phyloP scores from a whole-genome alignment of 2,888 invertebrate species.

The Melanotus villosus region DNA sequence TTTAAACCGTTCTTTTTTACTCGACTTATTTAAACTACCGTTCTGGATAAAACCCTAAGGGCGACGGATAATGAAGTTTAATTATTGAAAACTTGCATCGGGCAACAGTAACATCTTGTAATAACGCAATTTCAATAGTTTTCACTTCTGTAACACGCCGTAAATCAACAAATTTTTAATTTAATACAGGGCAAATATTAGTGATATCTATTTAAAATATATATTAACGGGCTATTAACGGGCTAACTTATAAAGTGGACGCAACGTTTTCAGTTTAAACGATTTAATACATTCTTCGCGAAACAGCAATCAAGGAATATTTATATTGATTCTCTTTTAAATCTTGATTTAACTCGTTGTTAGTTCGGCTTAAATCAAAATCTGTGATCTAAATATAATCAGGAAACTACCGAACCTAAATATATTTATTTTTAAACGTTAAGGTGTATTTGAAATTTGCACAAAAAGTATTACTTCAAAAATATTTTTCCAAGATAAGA shows the following conservation, averaged over 20 bases:
- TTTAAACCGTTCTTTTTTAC: neutral
- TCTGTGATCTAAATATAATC: conserved; percentile 60
- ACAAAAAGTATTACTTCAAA: conserved; percentile 31
- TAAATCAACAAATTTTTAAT: conserved; percentile 13
- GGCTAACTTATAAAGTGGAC: conserved; percentile 40
- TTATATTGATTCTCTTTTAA: neutral
- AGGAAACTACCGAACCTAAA: conserved; percentile 35
- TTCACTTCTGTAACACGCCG: conserved; percentile 6
- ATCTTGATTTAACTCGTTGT: conserved; percentile 2
- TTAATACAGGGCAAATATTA: conserved; percentile 19
- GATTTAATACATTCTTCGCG: conserved; percentile 19
- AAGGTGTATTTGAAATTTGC: neutral
- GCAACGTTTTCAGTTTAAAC: conserved; percentile 9
- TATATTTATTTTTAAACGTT: conserved; percentile 33
- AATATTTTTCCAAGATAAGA: conserved; percentile 67
- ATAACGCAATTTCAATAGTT: conserved; percentile 35
- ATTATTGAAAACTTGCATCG: conserved; percentile 45
- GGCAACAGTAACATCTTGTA: conserved; percentile 40
- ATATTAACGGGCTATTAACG: conserved; percentile 45
- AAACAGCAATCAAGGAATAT: conserved; percentile 31
- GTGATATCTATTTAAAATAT: conserved; percentile 15
- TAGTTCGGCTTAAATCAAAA: conserved; percentile 51
- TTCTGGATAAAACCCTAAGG: conserved; percentile 31
- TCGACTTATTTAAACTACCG: neutral
- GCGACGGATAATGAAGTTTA: conserved; percentile 25